Base-by-base conservation (phyloP, 2,113 vertebrate species). In the Lynx canadensis region DNA sequence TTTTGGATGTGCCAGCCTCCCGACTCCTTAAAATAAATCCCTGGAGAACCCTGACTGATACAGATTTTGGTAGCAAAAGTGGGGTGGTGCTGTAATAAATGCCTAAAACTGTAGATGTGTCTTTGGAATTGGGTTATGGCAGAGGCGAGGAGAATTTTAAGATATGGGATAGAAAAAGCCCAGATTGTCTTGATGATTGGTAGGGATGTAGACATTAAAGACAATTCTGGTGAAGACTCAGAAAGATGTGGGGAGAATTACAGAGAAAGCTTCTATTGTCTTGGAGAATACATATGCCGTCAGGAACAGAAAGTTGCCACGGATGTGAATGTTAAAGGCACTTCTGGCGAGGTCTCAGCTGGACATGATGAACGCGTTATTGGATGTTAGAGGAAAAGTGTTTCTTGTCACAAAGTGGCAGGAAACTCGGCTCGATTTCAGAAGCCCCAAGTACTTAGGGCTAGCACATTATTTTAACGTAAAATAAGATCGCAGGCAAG, bases 21-120 rank as follows among this genome's bases (percentile, higher is more conserved):
- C 3, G 48, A 66, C 74, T 94, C 23, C 65, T 94, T 94, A 81
- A 95, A 84, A 95, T 33, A 89, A 89, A 76, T 63, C 57, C 76
- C 79, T 65, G 4, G 36, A 71, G 83, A 89, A 41, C 71, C 18
- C 41, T 76, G 86, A 79, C 19, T 36, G 25, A 74, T 55, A 38
- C 13, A 76, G 48, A 65, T 33, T 93, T 93, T 79, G 52, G 76
- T 69, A 41, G 1, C 81, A 55, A 84, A 76, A 73, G 48, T n/a
- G 6, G 25, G 38, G 5, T 25, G 4, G 15, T 89, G 25, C n/a
- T 81, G 19, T 73, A 93, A 76, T 86, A 78, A 89, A 88, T 41
- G 36, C 16, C 27, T 82, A 55, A 38, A 82, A 80, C 41, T 57
- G 57, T 78, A 52, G 11, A 71, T 6, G 21, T 50, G n/a, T 16